These are phyloP conservation scores for Mungos mungo DNA, from an alignment of 2,113 vertebrate genomes.

Conservation along the genomic window DNA sequence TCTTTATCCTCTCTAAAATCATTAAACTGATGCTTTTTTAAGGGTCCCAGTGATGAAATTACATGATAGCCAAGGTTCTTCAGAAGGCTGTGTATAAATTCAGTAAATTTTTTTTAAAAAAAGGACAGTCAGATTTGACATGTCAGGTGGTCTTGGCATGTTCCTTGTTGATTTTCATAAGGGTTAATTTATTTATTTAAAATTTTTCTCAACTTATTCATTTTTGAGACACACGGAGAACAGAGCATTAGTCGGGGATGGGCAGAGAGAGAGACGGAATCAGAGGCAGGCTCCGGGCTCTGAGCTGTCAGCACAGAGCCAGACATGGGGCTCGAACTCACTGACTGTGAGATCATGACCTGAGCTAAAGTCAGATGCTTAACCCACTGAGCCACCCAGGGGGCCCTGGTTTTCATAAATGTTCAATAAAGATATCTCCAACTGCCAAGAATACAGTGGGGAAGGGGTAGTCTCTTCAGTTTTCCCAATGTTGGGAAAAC, in stretches of 20 bases:
- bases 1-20: background rate
- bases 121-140: background rate
- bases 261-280: too few relatives aligned
- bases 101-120: background rate
- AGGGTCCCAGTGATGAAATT: background rate
- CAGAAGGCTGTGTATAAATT: background rate
- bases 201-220: too few relatives aligned
- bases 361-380: too few relatives aligned
- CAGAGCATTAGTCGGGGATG: too few relatives aligned
- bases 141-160: background rate
- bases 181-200: background rate
- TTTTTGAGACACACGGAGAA: too few relatives aligned
- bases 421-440: background rate
- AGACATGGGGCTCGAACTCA: too few relatives aligned
- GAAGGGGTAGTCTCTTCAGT: background rate
- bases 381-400: too few relatives aligned
- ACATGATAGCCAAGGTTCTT: background rate
- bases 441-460: background rate
- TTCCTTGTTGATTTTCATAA: conserved; percentile 37
- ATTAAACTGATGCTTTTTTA: background rate
- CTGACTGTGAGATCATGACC: too few relatives aligned
- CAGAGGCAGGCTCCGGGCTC: too few relatives aligned
- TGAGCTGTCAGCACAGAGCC: too few relatives aligned
- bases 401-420: conserved; percentile 12
- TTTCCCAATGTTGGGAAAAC: background rate